Percentiles rank a stretch among this genome's conserved stretches.
These are phyloP conservation scores for Actenoides lindsayi DNA, from an alignment of 2,113 vertebrate species.

Conservation along the genomic window DNA sequence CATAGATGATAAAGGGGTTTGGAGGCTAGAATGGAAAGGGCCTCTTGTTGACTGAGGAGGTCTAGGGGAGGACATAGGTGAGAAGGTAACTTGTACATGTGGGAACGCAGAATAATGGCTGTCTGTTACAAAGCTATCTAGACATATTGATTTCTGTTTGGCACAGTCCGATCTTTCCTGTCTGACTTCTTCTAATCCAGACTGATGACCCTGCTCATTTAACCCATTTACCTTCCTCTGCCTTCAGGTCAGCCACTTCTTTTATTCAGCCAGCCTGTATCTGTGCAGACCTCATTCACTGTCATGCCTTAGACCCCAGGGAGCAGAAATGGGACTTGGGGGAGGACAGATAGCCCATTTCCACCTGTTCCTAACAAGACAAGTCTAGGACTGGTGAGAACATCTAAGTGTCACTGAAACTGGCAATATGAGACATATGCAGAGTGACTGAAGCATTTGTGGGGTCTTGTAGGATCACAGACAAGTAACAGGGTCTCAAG, in stretches of 20 bases:
- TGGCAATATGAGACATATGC: background rate
- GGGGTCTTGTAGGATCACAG: background rate
- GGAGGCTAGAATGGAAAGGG: background rate
- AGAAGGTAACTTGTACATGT: accelerated
- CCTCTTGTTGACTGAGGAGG: background rate
- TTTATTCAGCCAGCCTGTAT: background rate
- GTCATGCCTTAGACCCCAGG: background rate
- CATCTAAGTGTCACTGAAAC: background rate
- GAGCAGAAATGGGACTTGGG: background rate
- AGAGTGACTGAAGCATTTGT: background rate
- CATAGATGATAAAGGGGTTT: background rate
- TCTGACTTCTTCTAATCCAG: background rate
- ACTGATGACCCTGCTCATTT: background rate
- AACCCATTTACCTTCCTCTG: background rate
- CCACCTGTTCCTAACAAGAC: background rate
- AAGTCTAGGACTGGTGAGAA: background rate
- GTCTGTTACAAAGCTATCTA: background rate
- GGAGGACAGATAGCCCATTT: background rate
- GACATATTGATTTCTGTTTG: background rate
- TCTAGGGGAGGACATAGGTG: background rate
- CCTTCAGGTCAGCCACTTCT: background rate
- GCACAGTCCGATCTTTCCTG: background rate
- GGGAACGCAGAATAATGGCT: background rate
- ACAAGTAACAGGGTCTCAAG: background rate
- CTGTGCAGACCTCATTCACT: background rate